A percentile compares a stretch with the other conserved stretches of the same genome.
phyloP scores from a whole-genome alignment of 1,140 invertebrate genomes.

The Drosophila miranda region DNA sequence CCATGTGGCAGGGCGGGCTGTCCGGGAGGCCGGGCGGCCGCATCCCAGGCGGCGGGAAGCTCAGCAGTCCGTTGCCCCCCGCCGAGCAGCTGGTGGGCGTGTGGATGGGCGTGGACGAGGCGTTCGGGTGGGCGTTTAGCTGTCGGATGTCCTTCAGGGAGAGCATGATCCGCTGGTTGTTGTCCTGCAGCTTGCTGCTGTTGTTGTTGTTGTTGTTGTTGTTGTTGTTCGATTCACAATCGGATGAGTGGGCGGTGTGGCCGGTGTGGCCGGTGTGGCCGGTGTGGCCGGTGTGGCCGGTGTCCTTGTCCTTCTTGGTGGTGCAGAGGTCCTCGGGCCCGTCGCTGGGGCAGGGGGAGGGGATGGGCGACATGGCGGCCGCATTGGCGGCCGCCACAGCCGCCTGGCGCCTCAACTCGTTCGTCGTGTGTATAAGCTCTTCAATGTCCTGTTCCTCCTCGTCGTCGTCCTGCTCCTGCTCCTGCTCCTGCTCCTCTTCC shows the following conservation, averaged over 20 bases:
- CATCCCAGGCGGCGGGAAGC: slow-evolving; percentile 63
- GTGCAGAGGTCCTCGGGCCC: slow-evolving; percentile 83
- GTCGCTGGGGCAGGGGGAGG: slow-evolving; percentile 62
- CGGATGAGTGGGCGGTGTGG: slow-evolving; percentile 30
- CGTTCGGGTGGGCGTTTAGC: slow-evolving; percentile 72
- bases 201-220: slow-evolving; percentile 75
- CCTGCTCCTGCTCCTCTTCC: slow-evolving; percentile 39
- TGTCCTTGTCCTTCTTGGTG: slow-evolving; percentile 80
- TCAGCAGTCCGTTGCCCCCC: slow-evolving; percentile 49
- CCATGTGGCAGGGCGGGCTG: slow-evolving; percentile 75
- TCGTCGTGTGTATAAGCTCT: slow-evolving; percentile 76
- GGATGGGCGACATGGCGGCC: slow-evolving; percentile 63
- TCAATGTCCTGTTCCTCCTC: slow-evolving; percentile 78
- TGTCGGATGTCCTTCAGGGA: slow-evolving; percentile 80
- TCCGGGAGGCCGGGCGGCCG: slow-evolving; percentile 60
- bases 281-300: slow-evolving; percentile 21
- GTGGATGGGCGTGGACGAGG: slow-evolving; percentile 62
- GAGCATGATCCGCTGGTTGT: slow-evolving; percentile 80
- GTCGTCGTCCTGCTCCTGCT: slow-evolving; percentile 61
- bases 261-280: slow-evolving; percentile 16
- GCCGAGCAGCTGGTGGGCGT: slow-evolving; percentile 55
- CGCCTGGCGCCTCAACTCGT: slow-evolving; percentile 72
- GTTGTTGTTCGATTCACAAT: slow-evolving; percentile 51
- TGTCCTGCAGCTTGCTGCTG: slow-evolving; percentile 77
- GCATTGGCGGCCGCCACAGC: slow-evolving; percentile 63